Conservation (phyloP, 2,888 invertebrate species). For the Campoplex nolae region DNA sequence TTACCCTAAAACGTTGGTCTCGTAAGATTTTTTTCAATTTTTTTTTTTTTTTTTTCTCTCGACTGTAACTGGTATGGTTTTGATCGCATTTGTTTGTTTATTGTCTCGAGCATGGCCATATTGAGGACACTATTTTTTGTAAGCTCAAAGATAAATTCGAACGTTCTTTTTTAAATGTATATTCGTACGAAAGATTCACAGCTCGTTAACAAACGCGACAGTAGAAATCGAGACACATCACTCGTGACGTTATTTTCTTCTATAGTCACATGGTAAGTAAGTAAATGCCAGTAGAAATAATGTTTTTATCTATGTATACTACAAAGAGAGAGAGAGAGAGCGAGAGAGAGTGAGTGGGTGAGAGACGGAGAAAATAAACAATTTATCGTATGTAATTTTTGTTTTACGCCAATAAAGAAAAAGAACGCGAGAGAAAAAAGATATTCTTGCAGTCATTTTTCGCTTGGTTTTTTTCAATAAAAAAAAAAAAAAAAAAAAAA, state of each 20-base stretch:
- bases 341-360: slow-evolving; percentile 19
- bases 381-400: slow-evolving; percentile 79
- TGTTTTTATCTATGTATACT: slow-evolving; percentile 76
- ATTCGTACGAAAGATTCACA: slow-evolving; percentile 50
- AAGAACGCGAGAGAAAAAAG: slow-evolving; percentile 66
- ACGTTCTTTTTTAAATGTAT: slow-evolving; percentile 1
- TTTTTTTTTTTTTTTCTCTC: not conserved
- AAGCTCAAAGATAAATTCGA: slow-evolving; percentile 12
- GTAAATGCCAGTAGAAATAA: slow-evolving; percentile 68
- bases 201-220: slow-evolving; percentile 47
- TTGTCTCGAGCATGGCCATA: slow-evolving; percentile 58
- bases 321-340: slow-evolving; percentile 27
- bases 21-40: slow-evolving; percentile 6
- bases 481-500: slow-evolving; percentile 24
- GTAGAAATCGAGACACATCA: slow-evolving; percentile 44
- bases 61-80: slow-evolving; percentile 50
- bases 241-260: slow-evolving; percentile 62
- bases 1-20: slow-evolving; percentile 32
- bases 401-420: slow-evolving; percentile 78
- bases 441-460: slow-evolving; percentile 79
- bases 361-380: slow-evolving; percentile 41
- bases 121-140: slow-evolving; percentile 4
- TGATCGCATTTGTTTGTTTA: slow-evolving; percentile 42
- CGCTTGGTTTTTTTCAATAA: slow-evolving; percentile 78
- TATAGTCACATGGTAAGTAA: slow-evolving; percentile 65